Evolutionary conservation across 30 jellyfish, hydroid and myxozoan genomes (phyloP), one percentile per base, ranked within the genome.

Genomic region (Turritopsis dohrnii): DNA sequence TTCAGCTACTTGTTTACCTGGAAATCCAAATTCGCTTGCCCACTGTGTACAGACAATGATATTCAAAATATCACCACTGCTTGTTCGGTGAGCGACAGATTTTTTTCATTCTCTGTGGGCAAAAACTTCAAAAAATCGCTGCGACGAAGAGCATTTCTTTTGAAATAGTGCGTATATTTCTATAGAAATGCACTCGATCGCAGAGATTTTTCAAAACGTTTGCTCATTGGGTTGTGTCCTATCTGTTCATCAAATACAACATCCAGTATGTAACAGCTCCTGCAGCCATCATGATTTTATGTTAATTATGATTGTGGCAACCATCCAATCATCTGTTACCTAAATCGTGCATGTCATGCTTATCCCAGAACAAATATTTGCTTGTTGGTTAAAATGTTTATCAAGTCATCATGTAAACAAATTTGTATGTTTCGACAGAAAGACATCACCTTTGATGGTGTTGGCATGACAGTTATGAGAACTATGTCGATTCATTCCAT

Each of bases 11-110:
- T 76, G 54, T 75, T 93, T 20, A 79, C 79, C 71, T 93, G 98
- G 98, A 94, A 88, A 54, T 80, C 98, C 1, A 65, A 29, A 26
- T 52, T 71, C 66, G 96, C 98, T 0, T 93, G 98, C 66, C 96
- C 96, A 53, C 65, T 77, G 71, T 93, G 98, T 54, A 84, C 96
- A 0, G 83, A 81, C 31, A 20, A 75, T 17, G 98, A 93, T 82
- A 82, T 85, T 66, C 90, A 93, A 52, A 89, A 85, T 52, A 84
- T 93, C 75, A 83, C 96, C 18, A 74, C 96, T 5, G 96, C 91
- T 24, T 93, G 98, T 54, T 60, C 18, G 81, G 98, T 93, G 71
- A 80, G 54, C 26, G 18, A 21, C n/a, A 74, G 19, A 1, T n/a
- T n/a, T 66, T 17, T 66, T 66, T 66, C 76, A 25, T 66, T 3